A percentile compares a stretch with the other conserved stretches of the same genome.
phyloP scores from a whole-genome alignment of 2,113 vertebrate genomes.

The Gadus macrocephalus region DNA sequence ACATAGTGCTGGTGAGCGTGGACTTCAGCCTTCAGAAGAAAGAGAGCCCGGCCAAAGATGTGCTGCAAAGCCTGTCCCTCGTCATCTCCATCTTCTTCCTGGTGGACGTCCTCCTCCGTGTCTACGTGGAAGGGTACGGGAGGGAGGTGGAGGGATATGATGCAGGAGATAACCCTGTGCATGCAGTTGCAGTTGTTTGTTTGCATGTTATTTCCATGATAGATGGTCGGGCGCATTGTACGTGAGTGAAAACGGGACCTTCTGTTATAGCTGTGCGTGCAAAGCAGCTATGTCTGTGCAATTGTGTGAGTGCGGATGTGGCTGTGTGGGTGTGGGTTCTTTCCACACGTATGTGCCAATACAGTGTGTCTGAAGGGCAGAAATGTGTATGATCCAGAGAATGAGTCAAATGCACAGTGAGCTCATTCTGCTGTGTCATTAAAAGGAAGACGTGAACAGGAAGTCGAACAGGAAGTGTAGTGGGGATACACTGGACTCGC shows the following conservation, averaged over 20 bases:
- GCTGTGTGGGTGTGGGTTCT: too few relatives aligned
- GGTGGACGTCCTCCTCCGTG: slow-evolving; percentile 79
- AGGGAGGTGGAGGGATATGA: not conserved
- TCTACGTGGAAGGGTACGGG: slow-evolving; percentile 88
- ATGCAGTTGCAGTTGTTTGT: too few relatives aligned
- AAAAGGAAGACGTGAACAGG: slow-evolving; percentile 53
- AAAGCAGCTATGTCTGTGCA: too few relatives aligned
- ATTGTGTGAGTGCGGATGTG: too few relatives aligned
- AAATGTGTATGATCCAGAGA: too few relatives aligned
- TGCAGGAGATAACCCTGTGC: not conserved
- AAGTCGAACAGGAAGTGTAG: slow-evolving; percentile 51
- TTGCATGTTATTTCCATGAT: too few relatives aligned
- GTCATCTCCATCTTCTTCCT: slow-evolving; percentile 88
- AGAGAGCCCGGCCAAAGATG: slow-evolving; percentile 44
- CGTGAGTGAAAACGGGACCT: too few relatives aligned
- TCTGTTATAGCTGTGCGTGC: too few relatives aligned
- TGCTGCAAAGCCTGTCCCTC: slow-evolving; percentile 75
- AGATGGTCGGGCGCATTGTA: too few relatives aligned
- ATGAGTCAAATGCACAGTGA: not conserved
- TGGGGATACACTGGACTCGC: too few relatives aligned
- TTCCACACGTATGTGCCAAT: too few relatives aligned
- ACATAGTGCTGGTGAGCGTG: slow-evolving; percentile 77
- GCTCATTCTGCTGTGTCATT: slow-evolving; percentile 21
- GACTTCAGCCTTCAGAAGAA: slow-evolving; percentile 67
- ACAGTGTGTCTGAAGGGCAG: too few relatives aligned